Percentiles rank a stretch among this genome's conserved stretches.
Conservation (phyloP, 2,113 vertebrate species). For the Condylura cristata region DNA sequence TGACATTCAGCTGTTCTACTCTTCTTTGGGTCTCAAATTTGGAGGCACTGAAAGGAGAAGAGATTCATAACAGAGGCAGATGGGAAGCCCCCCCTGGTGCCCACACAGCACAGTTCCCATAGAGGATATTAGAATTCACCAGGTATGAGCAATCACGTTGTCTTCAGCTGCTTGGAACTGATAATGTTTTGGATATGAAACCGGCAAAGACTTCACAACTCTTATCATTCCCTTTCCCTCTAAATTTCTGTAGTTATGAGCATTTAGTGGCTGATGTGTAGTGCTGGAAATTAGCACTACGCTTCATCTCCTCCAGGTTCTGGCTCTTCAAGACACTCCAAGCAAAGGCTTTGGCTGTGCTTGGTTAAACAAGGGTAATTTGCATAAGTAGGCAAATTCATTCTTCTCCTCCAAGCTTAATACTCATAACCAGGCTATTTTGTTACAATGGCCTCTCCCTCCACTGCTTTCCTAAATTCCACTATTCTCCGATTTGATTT, state of each 20-base stretch:
- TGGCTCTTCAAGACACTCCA: constrained; percentile 29
- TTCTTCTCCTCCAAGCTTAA: constrained; percentile 11
- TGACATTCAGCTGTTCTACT: constrained; percentile 69
- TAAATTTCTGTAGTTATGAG: constrained; percentile 34
- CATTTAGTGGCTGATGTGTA: neutral
- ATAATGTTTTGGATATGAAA: constrained; percentile 49
- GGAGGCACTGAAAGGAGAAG: constrained; percentile 69
- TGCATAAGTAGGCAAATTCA: neutral
- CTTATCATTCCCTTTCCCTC: neutral
- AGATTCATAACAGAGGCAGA: constrained; percentile 73
- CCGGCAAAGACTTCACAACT: constrained; percentile 43
- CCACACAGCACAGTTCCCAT: constrained; percentile 26
- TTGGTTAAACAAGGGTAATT: constrained; percentile 1
- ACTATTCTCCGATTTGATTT: constrained; percentile 24
- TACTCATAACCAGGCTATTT: neutral
- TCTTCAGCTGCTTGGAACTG: constrained; percentile 28
- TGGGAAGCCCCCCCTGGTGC: constrained; percentile 31
- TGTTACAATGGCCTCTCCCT: neutral
- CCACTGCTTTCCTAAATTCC: constrained; percentile 45
- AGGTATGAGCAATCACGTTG: constrained; percentile 48
- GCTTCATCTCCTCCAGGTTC: neutral
- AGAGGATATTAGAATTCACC: constrained; percentile 44
- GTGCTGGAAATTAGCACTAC: neutral
- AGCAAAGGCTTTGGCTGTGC: neutral
- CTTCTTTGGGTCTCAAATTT: constrained; percentile 55